Evolutionary conservation across 2,113 vertebrate genomes (phyloP).

Genomic region (Sinocyclocheilus anophthalmus): DNA sequence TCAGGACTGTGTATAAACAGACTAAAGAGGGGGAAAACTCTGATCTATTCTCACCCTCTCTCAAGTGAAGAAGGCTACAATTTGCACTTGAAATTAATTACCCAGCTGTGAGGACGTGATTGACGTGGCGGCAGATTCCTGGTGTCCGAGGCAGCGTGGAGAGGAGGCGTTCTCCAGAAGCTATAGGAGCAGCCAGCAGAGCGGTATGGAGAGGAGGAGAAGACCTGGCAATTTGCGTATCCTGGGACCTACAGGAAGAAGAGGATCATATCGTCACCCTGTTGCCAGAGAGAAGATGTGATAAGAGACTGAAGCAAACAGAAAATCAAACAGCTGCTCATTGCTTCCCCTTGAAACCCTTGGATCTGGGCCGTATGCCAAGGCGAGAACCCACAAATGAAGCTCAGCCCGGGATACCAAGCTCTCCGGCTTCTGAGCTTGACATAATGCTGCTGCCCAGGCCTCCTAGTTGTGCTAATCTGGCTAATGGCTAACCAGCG

Average conservation of each 20-base stretch:
- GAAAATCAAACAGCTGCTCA: constrained; percentile 65
- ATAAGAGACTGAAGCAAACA: constrained; percentile 59
- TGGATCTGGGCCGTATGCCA: constrained; percentile 57
- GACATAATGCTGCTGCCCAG: constrained; percentile 58
- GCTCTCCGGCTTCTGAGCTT: constrained; percentile 48
- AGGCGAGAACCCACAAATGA: constrained; percentile 20
- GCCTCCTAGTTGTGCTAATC: constrained; percentile 38
- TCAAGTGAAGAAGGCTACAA: constrained; percentile 4
- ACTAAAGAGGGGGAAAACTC: not conserved
- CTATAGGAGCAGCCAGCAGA: constrained; percentile 41
- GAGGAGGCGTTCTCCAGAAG: constrained; percentile 36
- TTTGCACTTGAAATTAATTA: constrained; percentile 61
- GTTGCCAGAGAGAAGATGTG: constrained; percentile 54
- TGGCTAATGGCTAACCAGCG: constrained; percentile 34
- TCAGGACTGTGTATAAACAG: constrained; percentile 5
- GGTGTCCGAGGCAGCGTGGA: constrained; percentile 64
- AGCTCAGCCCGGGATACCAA: constrained; percentile 53
- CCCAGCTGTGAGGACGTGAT: constrained; percentile 80
- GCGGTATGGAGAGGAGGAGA: constrained; percentile 18
- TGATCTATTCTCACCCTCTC: constrained; percentile 2
- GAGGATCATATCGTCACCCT: constrained; percentile 60
- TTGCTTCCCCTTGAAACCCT: constrained; percentile 57
- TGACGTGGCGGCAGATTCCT: constrained; percentile 73
- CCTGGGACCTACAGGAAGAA: constrained; percentile 64
- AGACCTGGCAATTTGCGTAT: constrained; percentile 33